Conservation (phyloP, 2,888 invertebrate species). For the Sepioteuthis lessoniana region DNA sequence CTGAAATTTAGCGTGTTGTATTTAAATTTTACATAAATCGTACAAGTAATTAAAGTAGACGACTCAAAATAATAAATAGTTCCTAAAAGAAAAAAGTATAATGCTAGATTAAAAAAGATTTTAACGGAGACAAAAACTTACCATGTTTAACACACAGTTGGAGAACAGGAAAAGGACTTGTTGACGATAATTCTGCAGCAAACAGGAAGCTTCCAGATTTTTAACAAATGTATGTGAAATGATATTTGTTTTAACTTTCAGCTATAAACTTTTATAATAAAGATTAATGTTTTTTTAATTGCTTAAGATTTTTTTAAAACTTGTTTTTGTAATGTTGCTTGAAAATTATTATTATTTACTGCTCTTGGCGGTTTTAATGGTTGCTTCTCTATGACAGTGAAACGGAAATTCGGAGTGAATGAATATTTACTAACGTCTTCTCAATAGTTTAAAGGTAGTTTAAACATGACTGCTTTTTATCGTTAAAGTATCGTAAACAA, state of each 20-base stretch:
- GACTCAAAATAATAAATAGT: neutral
- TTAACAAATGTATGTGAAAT: neutral
- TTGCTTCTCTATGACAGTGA: neutral
- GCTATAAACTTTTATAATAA: neutral
- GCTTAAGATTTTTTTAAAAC: neutral
- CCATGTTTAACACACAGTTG: neutral
- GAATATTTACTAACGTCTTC: conserved; percentile 36
- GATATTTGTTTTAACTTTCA: neutral
- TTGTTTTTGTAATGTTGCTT: neutral
- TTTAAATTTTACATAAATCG: neutral
- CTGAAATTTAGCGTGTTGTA: neutral
- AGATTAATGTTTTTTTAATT: neutral
- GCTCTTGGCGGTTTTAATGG: neutral
- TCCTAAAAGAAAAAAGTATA: neutral
- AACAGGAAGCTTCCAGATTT: neutral
- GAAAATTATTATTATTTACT: neutral
- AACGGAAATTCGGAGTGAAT: neutral
- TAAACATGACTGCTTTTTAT: neutral
- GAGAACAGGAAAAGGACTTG: conserved; percentile 21
- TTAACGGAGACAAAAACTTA: conserved; percentile 34
- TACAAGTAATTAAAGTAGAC: neutral
- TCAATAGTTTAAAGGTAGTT: conserved; percentile 34
- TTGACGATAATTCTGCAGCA: neutral
- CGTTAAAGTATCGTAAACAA: neutral
- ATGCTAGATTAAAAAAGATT: neutral